Evolutionary conservation across 2,113 vertebrate species (phyloP).

Genomic region (Crotalus helleri): DNA sequence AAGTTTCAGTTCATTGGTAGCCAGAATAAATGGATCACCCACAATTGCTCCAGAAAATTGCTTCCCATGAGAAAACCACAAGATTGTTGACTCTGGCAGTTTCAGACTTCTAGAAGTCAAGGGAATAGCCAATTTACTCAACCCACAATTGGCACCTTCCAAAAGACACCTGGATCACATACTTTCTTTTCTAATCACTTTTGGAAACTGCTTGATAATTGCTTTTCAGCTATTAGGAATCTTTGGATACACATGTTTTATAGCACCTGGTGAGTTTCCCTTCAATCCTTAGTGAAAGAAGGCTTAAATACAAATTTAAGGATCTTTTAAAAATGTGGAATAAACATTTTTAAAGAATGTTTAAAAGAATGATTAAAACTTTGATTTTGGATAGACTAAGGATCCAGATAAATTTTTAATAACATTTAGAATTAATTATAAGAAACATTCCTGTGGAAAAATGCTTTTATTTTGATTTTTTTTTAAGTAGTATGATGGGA

Average conservation of each 20-base stretch:
- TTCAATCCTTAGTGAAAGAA: background rate
- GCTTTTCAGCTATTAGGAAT: background rate
- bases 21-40: background rate
- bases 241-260: background rate
- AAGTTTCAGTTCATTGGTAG: background rate
- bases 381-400: background rate
- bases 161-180: background rate
- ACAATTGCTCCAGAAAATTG: background rate
- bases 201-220: background rate
- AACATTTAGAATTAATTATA: background rate
- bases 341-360: background rate
- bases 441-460: background rate
- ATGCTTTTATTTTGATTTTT: background rate
- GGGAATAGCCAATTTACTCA: background rate
- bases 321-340: background rate
- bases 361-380: background rate
- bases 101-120: background rate
- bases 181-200: background rate
- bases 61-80: background rate
- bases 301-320: background rate
- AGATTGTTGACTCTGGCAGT: background rate
- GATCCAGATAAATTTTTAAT: background rate
- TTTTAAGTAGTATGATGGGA: background rate
- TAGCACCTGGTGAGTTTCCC: background rate
- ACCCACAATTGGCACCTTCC: background rate